These are phyloP conservation scores for Brachionus paranguensis DNA, from an alignment of 1,140 invertebrate genomes.

Conservation along the genomic window DNA sequence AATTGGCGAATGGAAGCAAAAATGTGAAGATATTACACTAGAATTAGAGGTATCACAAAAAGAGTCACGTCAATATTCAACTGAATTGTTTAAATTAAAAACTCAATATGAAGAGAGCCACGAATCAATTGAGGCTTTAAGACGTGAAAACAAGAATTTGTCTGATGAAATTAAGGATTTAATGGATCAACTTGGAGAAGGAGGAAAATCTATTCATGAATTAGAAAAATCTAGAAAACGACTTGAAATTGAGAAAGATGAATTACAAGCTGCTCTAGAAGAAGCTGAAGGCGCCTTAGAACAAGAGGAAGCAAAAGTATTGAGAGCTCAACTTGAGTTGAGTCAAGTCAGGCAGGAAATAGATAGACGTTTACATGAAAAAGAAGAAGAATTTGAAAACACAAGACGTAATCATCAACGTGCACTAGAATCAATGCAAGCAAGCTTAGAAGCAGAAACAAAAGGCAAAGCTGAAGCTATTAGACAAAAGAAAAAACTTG, in stretches of 20 bases:
- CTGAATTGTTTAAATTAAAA: slow-evolving; percentile 96
- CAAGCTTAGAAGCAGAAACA: slow-evolving; percentile 93
- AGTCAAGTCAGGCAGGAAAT: slow-evolving; percentile 96
- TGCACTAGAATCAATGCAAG: slow-evolving; percentile 97
- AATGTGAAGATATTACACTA: slow-evolving; percentile 90
- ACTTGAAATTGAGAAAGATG: slow-evolving; percentile 96
- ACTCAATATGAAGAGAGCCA: slow-evolving; percentile 91
- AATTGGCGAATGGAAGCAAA: slow-evolving; percentile 98
- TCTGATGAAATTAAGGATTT: slow-evolving; percentile 72
- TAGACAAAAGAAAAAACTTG: slow-evolving; percentile 94
- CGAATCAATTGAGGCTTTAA: slow-evolving; percentile 91
- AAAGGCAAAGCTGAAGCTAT: slow-evolving; percentile 98
- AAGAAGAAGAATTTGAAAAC: slow-evolving; percentile 99
- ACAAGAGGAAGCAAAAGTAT: slow-evolving; percentile 66
- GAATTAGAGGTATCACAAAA: slow-evolving; percentile 97
- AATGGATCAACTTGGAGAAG: slow-evolving; percentile 95
- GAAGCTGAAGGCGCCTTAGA: slow-evolving; percentile 97
- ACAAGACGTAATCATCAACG: slow-evolving; percentile 93
- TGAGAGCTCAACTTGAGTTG: slow-evolving; percentile 90
- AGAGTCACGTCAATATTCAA: slow-evolving; percentile 97
- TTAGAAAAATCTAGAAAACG: slow-evolving; percentile 95
- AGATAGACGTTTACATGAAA: slow-evolving; percentile 87
- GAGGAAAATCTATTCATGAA: slow-evolving; percentile 83
- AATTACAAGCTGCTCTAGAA: slow-evolving; percentile 94
- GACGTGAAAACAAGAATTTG: slow-evolving; percentile 98